Evolutionary conservation across 2,888 invertebrate genomes (phyloP).

Genomic region (Leptopilina syphax): DNA sequence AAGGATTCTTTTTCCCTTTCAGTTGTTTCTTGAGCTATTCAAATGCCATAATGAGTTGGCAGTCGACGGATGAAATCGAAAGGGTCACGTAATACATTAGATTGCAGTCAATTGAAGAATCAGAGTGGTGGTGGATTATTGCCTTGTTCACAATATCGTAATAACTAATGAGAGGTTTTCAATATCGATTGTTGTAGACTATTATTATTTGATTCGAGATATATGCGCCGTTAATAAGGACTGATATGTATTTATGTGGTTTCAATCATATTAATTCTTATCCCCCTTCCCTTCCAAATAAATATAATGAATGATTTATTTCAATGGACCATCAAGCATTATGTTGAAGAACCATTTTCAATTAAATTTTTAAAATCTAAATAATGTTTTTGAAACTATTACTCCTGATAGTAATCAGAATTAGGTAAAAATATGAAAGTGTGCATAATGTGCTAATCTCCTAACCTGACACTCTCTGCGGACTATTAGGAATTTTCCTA

Average conservation of each 20-base stretch:
- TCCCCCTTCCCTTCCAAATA: background rate
- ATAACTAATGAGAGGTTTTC: constrained; percentile 21
- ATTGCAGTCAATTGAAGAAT: constrained; percentile 38
- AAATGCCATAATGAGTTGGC: constrained; percentile 32
- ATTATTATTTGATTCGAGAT: constrained; percentile 14
- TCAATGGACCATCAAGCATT: background rate
- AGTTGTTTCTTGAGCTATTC: constrained; percentile 22
- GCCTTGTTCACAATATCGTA: constrained; percentile 37
- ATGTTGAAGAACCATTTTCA: too few relatives aligned
- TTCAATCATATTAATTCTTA: constrained; percentile 6
- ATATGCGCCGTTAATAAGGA: constrained; percentile 27
- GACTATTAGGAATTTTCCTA: too few relatives aligned
- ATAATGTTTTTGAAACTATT: too few relatives aligned
- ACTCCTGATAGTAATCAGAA: too few relatives aligned
- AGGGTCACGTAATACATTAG: constrained; percentile 40
- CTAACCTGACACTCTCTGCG: too few relatives aligned
- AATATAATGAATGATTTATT: background rate
- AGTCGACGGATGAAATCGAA: constrained; percentile 31
- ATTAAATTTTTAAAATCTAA: too few relatives aligned
- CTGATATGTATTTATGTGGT: constrained; percentile 20
- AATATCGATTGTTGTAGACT: constrained; percentile 26
- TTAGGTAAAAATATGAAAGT: too few relatives aligned
- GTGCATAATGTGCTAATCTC: too few relatives aligned
- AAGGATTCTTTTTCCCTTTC: background rate
- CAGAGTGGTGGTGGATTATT: background rate